Evolutionary conservation across 2,888 invertebrate genomes (phyloP).

Genomic region (Drosophila kambysellisi): DNA sequence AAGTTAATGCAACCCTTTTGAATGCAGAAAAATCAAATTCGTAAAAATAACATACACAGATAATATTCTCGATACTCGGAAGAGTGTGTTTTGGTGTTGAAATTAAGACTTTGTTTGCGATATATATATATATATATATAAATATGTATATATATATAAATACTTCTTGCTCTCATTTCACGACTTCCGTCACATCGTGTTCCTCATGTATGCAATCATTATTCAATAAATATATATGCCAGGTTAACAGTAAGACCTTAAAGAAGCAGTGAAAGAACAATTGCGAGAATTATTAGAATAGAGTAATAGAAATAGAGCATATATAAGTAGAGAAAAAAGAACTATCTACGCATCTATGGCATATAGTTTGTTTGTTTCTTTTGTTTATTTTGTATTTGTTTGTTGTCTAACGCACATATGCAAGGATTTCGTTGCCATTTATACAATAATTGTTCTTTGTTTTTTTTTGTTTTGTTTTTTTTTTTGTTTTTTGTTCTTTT

Average conservation of each 20-base stretch:
- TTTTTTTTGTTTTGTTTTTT: slow-evolving; percentile 3
- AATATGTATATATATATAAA: slow-evolving; percentile 35
- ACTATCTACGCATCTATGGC: slow-evolving; percentile 62
- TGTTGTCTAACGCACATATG: slow-evolving; percentile 54
- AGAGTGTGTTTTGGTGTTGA: slow-evolving; percentile 47
- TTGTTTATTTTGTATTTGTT: slow-evolving; percentile 28
- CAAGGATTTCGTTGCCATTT: slow-evolving; percentile 76
- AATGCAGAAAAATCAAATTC: slow-evolving; percentile 61
- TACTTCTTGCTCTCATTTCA: slow-evolving; percentile 39
- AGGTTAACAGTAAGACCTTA: slow-evolving; percentile 67
- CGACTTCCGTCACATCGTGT: slow-evolving; percentile 16
- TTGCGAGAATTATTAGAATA: slow-evolving; percentile 62
- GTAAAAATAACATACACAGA: slow-evolving; percentile 58
- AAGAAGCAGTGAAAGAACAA: slow-evolving; percentile 72
- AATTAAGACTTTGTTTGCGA: slow-evolving; percentile 50
- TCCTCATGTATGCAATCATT: slow-evolving; percentile 50
- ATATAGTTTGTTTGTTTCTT: slow-evolving; percentile 34
- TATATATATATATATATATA: slow-evolving; percentile 26
- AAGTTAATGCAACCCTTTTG: slow-evolving; percentile 77
- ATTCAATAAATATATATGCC: slow-evolving; percentile 62
- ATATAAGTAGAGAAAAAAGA: slow-evolving; percentile 48
- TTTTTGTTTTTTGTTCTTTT: slow-evolving; percentile 19
- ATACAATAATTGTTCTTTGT: slow-evolving; percentile 57
- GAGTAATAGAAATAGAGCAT: slow-evolving; percentile 53
- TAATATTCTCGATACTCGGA: slow-evolving; percentile 23